Evolutionary conservation across 2,113 vertebrate genomes (phyloP), one percentile per base, ranked within the genome.

Genomic region (Centropus bengalensis): DNA sequence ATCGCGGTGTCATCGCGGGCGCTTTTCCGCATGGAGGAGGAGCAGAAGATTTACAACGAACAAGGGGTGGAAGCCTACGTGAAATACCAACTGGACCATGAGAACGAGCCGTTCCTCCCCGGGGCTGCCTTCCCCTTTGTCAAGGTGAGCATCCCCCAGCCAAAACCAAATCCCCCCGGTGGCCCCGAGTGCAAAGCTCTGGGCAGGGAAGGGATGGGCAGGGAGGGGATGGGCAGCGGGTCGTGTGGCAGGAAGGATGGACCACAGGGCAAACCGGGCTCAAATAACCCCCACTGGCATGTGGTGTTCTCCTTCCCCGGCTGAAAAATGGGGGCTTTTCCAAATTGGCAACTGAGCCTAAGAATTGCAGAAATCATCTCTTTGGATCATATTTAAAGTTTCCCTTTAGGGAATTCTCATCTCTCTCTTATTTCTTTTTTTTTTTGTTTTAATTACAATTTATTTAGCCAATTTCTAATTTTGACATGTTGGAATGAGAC

Each of bases 101-200:
- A 99, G 97, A 98, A 96, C 0, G 98, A 99, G 94, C 99, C 99
- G 22, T 98, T 99, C 89, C 97, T 97, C 8, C 99, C 99, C 0
- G 99, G 99, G 59, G 99, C 99, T 0, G 99, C 99, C 77, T 99
- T 99, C 96, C 98, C 99, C 54, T 99, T 99, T 5, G 98, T 99
- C 94, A 99, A 99, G 98, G 99, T 99, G 76, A 97, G 96, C 21
- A 0, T 20, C 3, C 9, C 0, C 32, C n/a, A 3, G 0, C 27
- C 36, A 3, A 4, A 23, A 30, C 36, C 19, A 18, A 8, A 19
- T 2, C 67, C 1, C 30, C 3, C 1, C 75, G 0, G 1, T 0
- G 33, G 5, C 5, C 24, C 91, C 30, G 30, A n/a, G 38, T 58
- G 47, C 1, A 2, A n/a, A 8, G 3, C 4, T 36, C 0, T 15